Conservation (phyloP, 1,140 invertebrate species). For the Eubasilissa regina region DNA sequence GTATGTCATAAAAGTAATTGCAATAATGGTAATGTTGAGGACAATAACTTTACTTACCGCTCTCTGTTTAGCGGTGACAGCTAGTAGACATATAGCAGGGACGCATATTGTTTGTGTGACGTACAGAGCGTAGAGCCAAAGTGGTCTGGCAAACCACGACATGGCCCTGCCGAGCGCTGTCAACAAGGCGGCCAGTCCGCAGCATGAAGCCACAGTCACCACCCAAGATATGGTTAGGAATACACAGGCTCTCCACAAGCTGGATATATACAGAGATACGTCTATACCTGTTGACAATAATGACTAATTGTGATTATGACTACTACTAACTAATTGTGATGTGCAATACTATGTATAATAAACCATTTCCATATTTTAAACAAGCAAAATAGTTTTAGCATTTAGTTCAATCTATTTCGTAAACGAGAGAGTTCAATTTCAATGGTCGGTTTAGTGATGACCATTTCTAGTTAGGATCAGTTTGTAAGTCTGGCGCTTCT, state of each 20-base stretch:
- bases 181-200: constrained; percentile 68
- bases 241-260: constrained; percentile 48
- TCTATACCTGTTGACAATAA: constrained; percentile 21
- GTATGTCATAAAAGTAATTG: too few species aligned
- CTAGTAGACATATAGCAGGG: constrained; percentile 70
- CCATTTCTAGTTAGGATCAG: too few species aligned
- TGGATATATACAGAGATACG: constrained; percentile 33
- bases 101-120: constrained; percentile 75
- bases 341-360: too few species aligned
- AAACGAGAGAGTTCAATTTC: too few species aligned
- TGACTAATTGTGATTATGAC: too few species aligned
- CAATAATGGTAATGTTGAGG: too few species aligned
- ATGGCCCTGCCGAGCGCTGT: constrained; percentile 75
- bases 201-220: constrained; percentile 68
- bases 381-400: too few species aligned
- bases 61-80: constrained; percentile 54
- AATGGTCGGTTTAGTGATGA: too few species aligned
- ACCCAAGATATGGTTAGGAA: constrained; percentile 59
- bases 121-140: constrained; percentile 75
- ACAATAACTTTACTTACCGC: constrained; percentile 33
- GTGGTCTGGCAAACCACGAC: constrained; percentile 79
- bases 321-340: too few species aligned
- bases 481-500: too few species aligned
- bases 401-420: too few species aligned
- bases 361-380: too few species aligned